Evolutionary conservation across 2,797 vertebrate genomes (phyloP), one percentile per base, ranked within the genome.

Genomic region (Xerus rutilus): DNA sequence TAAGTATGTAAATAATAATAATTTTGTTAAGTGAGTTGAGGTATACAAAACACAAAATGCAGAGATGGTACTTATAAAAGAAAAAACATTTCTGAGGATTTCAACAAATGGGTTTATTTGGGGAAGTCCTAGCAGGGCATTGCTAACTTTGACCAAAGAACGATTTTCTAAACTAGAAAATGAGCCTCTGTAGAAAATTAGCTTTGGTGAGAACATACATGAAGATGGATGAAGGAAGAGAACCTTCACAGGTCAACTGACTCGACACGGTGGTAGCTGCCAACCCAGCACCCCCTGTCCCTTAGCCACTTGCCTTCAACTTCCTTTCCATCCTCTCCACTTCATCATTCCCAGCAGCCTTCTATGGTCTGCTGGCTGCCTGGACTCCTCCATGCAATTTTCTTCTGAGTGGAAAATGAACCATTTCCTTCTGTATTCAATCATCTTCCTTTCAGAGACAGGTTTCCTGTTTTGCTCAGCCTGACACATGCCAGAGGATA

Each of bases 211-310:
- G 47, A n/a, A 67, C 30, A 21, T 35, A 14, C 17, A 35, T 25
- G 20, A 62, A 43, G 32, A 43, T 14, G 15, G 64, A 25, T 12
- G 57, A 59, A 69, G 76, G 39, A 73, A 47, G 70, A 23, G 10
- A 7, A 65, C 35, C 49, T 23, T 67, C 18, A 73, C 17, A 77
- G 23, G 30, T n/a, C 52, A 70, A 7, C 5, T 18, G 62, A 81
- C 73, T 45, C 69, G 39, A 32, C 15, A 81, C 64, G 45, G 17
- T 25, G 39, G 45, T 7, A 21, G 21, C 10, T 25, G 17, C 4
- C 32, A 70, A 0, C 12, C 4, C n/a, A 11, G 43, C 64, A 21
- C 13, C 13, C 6, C 2, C 25, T 0, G 1, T 18, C n/a, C n/a
- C 17, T 25, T 14, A 45, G 11, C 25, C 25, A 52, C 1, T 74